A percentile compares a stretch with the other conserved stretches of the same genome.
Conservation (phyloP, 1,140 invertebrate species). For the Lordiphosa stackelbergi region DNA sequence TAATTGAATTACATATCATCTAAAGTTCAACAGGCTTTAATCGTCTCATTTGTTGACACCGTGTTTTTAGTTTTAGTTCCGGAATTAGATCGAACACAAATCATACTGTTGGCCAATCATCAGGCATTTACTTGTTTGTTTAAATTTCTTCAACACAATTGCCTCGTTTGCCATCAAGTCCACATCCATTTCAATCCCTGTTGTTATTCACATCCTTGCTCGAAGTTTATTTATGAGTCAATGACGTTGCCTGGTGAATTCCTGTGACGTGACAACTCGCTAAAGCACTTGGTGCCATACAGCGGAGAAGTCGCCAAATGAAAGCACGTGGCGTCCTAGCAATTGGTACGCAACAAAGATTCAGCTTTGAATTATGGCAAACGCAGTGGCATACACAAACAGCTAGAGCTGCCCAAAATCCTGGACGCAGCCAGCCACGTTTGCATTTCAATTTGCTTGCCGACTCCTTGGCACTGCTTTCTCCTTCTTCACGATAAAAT, state of each 20-base stretch:
- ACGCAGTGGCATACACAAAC: constrained; percentile 49
- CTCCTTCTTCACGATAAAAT: constrained; percentile 55
- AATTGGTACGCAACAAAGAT: constrained; percentile 71
- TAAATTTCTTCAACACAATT: constrained; percentile 38
- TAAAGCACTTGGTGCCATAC: constrained; percentile 34
- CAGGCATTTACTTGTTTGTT: not conserved
- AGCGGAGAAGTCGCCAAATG: constrained; percentile 50
- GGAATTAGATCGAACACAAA: no score
- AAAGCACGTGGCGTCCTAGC: constrained; percentile 63
- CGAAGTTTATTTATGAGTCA: constrained; percentile 64
- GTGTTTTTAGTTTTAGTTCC: no score
- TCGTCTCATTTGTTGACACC: no score
- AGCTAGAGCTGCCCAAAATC: constrained; percentile 10
- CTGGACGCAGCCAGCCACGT: constrained; percentile 41
- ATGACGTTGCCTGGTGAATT: constrained; percentile 60
- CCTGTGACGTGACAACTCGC: constrained; percentile 63
- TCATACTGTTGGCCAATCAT: no score
- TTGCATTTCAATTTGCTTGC: constrained; percentile 69
- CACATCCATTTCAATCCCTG: not conserved
- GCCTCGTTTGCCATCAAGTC: constrained; percentile 10
- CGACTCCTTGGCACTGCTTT: constrained; percentile 3
- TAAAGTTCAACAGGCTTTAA: no score
- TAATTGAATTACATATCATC: no score
- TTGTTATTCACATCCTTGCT: constrained; percentile 12
- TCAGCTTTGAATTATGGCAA: constrained; percentile 64